phyloP scores from a whole-genome alignment of 2,797 vertebrate genomes.

The Mareca strepera region DNA sequence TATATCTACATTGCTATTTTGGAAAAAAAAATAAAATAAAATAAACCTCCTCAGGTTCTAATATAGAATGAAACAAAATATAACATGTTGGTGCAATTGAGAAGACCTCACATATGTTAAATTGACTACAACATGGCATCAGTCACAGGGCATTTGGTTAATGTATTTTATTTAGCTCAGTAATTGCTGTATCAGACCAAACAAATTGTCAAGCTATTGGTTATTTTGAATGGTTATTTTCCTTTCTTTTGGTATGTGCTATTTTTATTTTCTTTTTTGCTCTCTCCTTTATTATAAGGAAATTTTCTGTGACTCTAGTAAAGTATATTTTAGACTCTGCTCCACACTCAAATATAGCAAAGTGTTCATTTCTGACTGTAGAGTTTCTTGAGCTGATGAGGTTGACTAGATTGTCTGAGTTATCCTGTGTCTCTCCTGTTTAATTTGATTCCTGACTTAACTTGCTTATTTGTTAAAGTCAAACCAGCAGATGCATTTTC shows the following conservation, averaged over 20 bases:
- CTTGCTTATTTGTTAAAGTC: neutral
- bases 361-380: neutral
- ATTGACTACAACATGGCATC: conserved; percentile 19
- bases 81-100: conserved; percentile 7
- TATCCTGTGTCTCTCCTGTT: fast-evolving
- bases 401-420: neutral
- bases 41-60: neutral
- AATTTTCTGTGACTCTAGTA: neutral
- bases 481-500: neutral
- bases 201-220: conserved; percentile 23
- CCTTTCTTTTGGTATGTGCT: neutral
- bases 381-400: neutral
- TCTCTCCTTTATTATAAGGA: neutral
- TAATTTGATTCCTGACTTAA: neutral
- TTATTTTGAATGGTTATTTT: neutral
- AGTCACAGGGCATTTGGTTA: conserved; percentile 41
- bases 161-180: conserved; percentile 43
- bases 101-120: conserved; percentile 57
- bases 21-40: neutral
- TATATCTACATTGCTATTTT: neutral
- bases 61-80: conserved; percentile 32
- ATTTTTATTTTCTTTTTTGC: neutral
- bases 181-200: conserved; percentile 36
- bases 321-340: neutral
- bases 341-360: neutral